phyloP scores from a whole-genome alignment of 92 coral and sea anemone genomes.

The Epizoanthus scotinus region DNA sequence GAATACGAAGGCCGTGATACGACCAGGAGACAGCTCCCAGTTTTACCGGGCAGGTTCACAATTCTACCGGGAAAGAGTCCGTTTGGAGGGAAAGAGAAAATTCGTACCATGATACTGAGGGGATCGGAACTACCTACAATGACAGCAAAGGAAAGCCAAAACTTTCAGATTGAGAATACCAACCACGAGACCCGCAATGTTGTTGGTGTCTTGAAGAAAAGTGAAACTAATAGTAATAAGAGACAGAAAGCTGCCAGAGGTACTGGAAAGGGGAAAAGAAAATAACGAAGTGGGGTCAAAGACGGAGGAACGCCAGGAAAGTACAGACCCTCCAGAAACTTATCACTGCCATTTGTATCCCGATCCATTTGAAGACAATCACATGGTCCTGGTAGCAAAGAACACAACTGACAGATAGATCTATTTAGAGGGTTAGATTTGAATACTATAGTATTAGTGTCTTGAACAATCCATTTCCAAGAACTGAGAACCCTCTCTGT shows the following conservation, averaged over 20 bases:
- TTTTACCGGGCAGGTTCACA: conserved; percentile 46
- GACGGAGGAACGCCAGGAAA: no score
- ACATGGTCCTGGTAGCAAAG: no score
- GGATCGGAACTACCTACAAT: conserved; percentile 7
- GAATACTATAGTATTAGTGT: no score
- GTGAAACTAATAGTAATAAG: neutral
- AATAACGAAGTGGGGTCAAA: no score
- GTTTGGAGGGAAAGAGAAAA: conserved; percentile 8
- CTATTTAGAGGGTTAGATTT: no score
- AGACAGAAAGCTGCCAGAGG: neutral
- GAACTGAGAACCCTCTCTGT: no score
- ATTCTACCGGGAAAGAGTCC: conserved; percentile 44
- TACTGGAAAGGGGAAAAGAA: no score
- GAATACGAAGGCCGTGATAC: conserved; percentile 30
- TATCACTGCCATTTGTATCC: no score
- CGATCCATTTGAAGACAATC: no score
- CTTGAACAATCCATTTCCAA: no score
- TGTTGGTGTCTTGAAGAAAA: neutral
- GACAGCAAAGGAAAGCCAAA: neutral
- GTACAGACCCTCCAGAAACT: no score
- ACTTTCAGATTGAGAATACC: neutral
- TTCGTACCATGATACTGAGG: neutral
- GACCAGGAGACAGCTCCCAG: conserved; percentile 37
- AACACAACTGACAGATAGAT: no score
- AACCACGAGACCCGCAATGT: conserved; percentile 1